These are phyloP conservation scores for Chrysolina oricalcia DNA, from an alignment of 2,888 invertebrate genomes.

Conservation along the genomic window DNA sequence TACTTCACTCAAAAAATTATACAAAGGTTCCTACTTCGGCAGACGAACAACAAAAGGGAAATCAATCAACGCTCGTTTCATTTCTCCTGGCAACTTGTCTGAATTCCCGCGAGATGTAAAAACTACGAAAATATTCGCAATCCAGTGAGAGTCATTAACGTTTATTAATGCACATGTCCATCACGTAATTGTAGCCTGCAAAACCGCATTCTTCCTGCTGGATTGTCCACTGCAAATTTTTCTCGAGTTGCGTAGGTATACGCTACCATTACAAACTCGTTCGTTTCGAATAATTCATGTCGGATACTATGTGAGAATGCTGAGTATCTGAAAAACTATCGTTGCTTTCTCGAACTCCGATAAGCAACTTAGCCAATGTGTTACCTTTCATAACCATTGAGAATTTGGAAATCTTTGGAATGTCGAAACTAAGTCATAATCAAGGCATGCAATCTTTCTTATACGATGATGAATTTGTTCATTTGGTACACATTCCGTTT, in stretches of 20 bases:
- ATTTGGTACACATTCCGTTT: too few relatives aligned
- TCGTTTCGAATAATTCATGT: constrained; percentile 8
- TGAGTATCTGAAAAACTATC: constrained; percentile 3
- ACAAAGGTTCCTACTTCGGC: too few relatives aligned
- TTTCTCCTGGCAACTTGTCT: not conserved
- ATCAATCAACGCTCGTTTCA: not conserved
- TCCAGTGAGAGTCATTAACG: constrained; percentile 13
- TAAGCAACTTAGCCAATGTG: not conserved
- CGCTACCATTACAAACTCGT: constrained; percentile 7
- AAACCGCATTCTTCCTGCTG: constrained; percentile 16
- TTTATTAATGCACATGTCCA: constrained; percentile 18
- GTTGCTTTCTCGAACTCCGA: not conserved
- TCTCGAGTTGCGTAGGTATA: not conserved
- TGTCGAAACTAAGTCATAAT: too few relatives aligned
- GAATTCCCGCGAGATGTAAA: not conserved
- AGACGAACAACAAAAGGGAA: not conserved
- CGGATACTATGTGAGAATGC: not conserved
- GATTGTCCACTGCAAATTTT: constrained; percentile 17
- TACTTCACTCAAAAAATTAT: too few relatives aligned
- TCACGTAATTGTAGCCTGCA: constrained; percentile 5
- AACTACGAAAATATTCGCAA: constrained; percentile 6
- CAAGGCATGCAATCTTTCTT: too few relatives aligned
- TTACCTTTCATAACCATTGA: too few relatives aligned
- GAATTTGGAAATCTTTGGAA: too few relatives aligned
- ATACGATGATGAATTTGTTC: too few relatives aligned